Conservation (phyloP, 2,113 vertebrate genomes). For the Leucosticte australis region DNA sequence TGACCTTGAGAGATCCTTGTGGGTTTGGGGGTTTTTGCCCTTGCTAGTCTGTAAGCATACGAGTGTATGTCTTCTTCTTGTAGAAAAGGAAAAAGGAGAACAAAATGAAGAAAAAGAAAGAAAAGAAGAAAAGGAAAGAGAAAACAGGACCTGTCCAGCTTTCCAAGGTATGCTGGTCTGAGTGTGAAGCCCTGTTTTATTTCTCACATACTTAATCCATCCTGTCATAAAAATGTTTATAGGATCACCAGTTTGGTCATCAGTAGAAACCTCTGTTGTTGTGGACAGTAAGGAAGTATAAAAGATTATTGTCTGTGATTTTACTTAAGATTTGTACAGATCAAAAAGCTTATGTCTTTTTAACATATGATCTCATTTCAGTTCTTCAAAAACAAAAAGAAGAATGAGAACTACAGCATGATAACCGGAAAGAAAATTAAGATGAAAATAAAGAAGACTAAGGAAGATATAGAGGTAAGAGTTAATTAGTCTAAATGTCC, state of each 20-base stretch:
- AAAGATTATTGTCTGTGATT: not conserved
- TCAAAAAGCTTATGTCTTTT: not conserved
- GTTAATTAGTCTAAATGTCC: not conserved
- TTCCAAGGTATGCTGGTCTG: constrained; percentile 78
- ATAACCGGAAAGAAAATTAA: constrained; percentile 93
- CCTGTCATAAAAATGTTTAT: not conserved
- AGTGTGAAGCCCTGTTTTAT: not conserved
- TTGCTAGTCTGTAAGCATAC: not conserved
- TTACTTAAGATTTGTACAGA: not conserved
- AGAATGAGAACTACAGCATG: constrained; percentile 88
- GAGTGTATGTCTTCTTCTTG: not conserved
- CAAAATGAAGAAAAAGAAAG: constrained; percentile 85
- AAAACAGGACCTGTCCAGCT: constrained; percentile 86
- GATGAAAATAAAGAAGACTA: constrained; percentile 92
- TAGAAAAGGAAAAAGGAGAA: constrained; percentile 88
- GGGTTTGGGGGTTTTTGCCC: not conserved
- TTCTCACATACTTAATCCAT: not conserved
- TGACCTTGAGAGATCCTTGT: not conserved
- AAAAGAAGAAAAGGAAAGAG: constrained; percentile 81
- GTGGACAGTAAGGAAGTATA: not conserved
- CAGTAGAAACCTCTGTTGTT: not conserved
- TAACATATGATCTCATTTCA: constrained; percentile 44
- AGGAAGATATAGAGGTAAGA: constrained; percentile 88
- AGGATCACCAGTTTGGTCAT: not conserved
- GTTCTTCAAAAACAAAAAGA: constrained; percentile 88